Evolutionary conservation across 2,113 vertebrate species (phyloP).

Genomic region (Stictonetta naevosa): DNA sequence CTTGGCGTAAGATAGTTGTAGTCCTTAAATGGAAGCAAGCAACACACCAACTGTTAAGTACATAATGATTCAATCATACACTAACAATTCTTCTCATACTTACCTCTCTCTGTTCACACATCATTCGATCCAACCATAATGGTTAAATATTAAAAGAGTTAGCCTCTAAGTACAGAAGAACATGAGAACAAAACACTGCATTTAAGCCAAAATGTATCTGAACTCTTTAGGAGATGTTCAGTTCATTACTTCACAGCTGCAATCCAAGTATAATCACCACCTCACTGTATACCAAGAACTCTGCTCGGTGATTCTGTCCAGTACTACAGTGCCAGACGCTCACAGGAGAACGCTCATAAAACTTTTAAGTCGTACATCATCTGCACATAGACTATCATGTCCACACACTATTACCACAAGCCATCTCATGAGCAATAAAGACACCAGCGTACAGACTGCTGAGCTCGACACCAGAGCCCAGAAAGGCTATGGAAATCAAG

Average conservation of each 20-base stretch:
- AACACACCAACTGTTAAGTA: background rate
- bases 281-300: background rate
- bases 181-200: background rate
- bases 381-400: background rate
- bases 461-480: background rate
- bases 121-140: background rate
- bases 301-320: background rate
- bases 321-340: background rate
- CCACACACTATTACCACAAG: background rate
- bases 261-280: background rate
- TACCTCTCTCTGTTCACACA: background rate
- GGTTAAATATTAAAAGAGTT: background rate
- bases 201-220: slow-evolving; percentile 2
- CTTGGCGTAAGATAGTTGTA: background rate
- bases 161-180: background rate
- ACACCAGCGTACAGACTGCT: fast-evolving
- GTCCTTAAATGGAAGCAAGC: background rate
- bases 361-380: background rate
- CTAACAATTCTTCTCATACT: background rate
- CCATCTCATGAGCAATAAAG: background rate
- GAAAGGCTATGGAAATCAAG: background rate
- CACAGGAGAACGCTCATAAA: background rate
- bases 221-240: background rate
- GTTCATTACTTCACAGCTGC: slow-evolving; percentile 6
- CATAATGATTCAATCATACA: background rate